Percentiles rank a stretch among this genome's conserved stretches.
These are phyloP conservation scores for Hydrochoerus hydrochaeris DNA, from an alignment of 2,113 vertebrate species.

Conservation along the genomic window DNA sequence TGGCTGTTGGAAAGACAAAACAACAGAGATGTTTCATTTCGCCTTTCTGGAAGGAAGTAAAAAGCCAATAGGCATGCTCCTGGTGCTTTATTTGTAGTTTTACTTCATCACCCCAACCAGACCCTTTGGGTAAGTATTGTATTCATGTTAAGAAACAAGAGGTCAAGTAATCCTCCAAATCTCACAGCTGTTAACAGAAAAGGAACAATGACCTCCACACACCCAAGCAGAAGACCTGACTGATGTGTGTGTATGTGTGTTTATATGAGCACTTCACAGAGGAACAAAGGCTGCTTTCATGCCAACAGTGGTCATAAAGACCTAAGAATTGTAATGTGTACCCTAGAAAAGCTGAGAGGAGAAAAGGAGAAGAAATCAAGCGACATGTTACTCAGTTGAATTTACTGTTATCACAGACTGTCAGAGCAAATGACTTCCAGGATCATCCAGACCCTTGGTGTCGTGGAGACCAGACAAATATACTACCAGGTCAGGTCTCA, in stretches of 20 bases:
- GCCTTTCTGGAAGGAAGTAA: slow-evolving; percentile 5
- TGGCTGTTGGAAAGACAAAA: slow-evolving; percentile 80
- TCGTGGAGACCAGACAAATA: neutral
- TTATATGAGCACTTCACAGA: neutral
- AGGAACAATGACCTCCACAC: neutral
- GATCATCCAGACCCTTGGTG: neutral
- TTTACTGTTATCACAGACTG: neutral
- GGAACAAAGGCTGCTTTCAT: neutral
- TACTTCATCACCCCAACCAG: neutral
- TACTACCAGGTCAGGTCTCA: neutral
- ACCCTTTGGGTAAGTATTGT: neutral
- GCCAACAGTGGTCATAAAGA: neutral
- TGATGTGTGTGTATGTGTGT: neutral
- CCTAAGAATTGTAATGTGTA: neutral
- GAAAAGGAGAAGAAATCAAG: neutral
- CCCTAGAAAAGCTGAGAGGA: neutral
- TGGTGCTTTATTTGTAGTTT: neutral
- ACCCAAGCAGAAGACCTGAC: neutral
- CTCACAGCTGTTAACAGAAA: neutral
- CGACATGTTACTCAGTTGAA: neutral
- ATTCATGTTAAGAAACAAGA: neutral
- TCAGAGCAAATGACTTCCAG: neutral
- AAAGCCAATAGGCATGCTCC: neutral
- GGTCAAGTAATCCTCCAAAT: neutral
- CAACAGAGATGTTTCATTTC: neutral